Evolutionary conservation across 2,797 vertebrate species (phyloP).

Genomic region (Threskiornis aethiopicus): DNA sequence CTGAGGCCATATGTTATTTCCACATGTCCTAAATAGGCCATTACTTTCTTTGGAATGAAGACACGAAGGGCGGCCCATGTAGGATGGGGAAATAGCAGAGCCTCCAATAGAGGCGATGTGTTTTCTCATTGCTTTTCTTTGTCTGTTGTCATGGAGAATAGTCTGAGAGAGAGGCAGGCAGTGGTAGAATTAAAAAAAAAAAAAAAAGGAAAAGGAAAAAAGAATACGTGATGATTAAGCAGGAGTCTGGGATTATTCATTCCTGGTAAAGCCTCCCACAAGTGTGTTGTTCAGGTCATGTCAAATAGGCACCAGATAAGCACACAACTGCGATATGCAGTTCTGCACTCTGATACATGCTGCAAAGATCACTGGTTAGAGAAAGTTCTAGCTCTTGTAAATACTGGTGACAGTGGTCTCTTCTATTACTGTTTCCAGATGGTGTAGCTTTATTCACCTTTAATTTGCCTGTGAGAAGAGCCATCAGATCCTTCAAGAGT

Average conservation of each 20-base stretch:
- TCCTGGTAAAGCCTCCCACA: background rate
- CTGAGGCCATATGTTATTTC: background rate
- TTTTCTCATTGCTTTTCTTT: constrained; percentile 29
- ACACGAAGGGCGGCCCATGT: rapidly evolving
- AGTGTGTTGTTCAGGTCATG: background rate
- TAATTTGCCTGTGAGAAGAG: background rate
- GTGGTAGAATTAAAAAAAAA: background rate
- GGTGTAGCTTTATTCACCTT: background rate
- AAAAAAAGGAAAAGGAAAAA: background rate
- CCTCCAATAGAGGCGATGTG: background rate
- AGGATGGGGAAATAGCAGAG: background rate
- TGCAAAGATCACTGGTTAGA: background rate
- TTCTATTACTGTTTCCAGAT: background rate
- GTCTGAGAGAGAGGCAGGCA: background rate
- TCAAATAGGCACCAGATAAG: background rate
- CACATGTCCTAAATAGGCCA: background rate
- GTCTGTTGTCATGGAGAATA: constrained; percentile 64
- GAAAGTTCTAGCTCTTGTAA: background rate
- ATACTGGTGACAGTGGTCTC: background rate
- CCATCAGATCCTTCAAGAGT: background rate
- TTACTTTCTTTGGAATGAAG: background rate
- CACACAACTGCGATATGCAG: rapidly evolving
- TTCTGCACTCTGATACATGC: background rate
- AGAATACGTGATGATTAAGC: background rate
- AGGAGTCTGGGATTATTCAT: background rate